Evolutionary conservation across 1,140 invertebrate species (phyloP).

Genomic region (Hyphantria cunea): DNA sequence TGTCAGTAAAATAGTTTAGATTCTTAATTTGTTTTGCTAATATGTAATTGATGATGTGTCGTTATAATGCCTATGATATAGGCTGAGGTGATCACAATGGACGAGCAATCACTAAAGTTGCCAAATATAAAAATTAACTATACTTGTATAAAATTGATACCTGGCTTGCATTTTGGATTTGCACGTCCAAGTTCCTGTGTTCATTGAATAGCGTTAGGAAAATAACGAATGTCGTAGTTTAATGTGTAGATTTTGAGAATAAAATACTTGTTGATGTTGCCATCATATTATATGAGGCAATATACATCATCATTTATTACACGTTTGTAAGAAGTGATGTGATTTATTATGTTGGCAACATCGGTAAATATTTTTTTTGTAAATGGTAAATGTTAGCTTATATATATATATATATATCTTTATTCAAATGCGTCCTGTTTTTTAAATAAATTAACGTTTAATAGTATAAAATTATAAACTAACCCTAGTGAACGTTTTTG

Average conservation of each 20-base stretch:
- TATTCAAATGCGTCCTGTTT: conserved; percentile 57
- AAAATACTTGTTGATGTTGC: conserved; percentile 35
- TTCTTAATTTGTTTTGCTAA: conserved; percentile 1
- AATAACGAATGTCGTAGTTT: conserved; percentile 35
- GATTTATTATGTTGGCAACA: conserved; percentile 34
- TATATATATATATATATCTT: conserved; percentile 36
- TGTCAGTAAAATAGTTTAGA: conserved; percentile 6
- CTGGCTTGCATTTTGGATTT: conserved; percentile 49
- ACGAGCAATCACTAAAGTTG: conserved; percentile 12
- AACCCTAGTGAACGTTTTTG: conserved; percentile 40
- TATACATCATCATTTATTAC: background rate
- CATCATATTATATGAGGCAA: conserved; percentile 11
- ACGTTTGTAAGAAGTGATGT: background rate
- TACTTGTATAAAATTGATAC: conserved; percentile 4
- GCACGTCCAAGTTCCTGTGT: conserved; percentile 66
- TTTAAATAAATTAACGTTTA: conserved; percentile 46
- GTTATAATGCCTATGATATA: conserved; percentile 5
- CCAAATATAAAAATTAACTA: conserved; percentile 11
- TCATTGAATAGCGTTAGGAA: conserved; percentile 61
- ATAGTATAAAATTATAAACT: conserved; percentile 41
- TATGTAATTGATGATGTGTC: conserved; percentile 8
- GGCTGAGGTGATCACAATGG: background rate
- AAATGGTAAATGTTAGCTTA: conserved; percentile 39
- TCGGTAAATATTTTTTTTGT: conserved; percentile 38
- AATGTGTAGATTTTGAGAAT: conserved; percentile 39